phyloP scores from a whole-genome alignment of 2,797 vertebrate species.

The Kryptopterus vitreolus region DNA sequence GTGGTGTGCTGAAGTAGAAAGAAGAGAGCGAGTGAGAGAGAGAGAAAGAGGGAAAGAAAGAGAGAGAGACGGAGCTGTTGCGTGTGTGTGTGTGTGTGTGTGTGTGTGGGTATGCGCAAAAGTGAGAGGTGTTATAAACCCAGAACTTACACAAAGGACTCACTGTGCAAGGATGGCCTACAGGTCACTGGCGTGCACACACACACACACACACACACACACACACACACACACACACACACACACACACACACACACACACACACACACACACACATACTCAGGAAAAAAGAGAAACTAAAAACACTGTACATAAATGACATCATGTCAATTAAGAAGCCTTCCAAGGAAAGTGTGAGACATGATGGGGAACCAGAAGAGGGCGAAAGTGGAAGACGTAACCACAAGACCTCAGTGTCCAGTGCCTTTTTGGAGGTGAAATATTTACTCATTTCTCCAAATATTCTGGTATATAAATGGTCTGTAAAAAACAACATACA shows the following conservation, averaged over 20 bases:
- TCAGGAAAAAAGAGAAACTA: not conserved
- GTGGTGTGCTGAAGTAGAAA: constrained; percentile 58
- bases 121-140: constrained; percentile 71
- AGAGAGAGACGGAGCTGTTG: not conserved
- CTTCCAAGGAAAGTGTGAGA: constrained; percentile 68
- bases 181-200: constrained; percentile 56
- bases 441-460: not conserved
- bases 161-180: constrained; percentile 69
- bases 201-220: constrained; percentile 19
- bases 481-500: not conserved
- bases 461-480: too few relatives aligned
- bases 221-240: too few relatives aligned
- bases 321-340: constrained; percentile 68
- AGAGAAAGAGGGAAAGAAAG: constrained; percentile 42
- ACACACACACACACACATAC: too few relatives aligned
- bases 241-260: too few relatives aligned
- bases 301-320: not conserved
- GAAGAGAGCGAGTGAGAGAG: constrained; percentile 2
- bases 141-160: constrained; percentile 68
- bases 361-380: constrained; percentile 33
- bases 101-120: constrained; percentile 2
- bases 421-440: not conserved
- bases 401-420: constrained; percentile 68
- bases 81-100: constrained; percentile 32
- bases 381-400: constrained; percentile 13